Conservation (phyloP, 1,140 invertebrate genomes). For the Hycleus cichorii region DNA sequence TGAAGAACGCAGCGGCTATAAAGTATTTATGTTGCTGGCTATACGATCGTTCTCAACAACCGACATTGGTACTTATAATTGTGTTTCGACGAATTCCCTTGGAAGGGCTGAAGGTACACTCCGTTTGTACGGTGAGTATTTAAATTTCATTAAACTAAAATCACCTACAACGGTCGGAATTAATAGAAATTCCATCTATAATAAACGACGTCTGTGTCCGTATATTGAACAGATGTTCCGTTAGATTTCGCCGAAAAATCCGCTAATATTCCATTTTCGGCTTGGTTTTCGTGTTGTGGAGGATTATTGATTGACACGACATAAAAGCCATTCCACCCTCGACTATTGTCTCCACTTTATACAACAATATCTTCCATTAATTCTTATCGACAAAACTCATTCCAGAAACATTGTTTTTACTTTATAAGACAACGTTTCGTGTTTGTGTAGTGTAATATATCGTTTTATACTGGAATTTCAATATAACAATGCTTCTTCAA, state of each 20-base stretch:
- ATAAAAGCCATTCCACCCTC: no score
- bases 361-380: neutral
- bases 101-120: conserved; percentile 79
- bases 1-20: conserved; percentile 71
- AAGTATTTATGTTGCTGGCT: conserved; percentile 73
- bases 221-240: no score
- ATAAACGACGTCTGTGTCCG: no score
- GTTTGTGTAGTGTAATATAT: conserved; percentile 12
- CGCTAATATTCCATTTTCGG: no score
- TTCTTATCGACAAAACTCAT: neutral
- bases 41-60: conserved; percentile 68
- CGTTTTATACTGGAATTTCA: conserved; percentile 12
- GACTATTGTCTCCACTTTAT: no score
- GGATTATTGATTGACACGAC: neutral
- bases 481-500: conserved; percentile 4
- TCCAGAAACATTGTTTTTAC: neutral
- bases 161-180: no score
- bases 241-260: no score
- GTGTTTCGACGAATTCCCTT: conserved; percentile 82
- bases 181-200: no score
- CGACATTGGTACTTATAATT: conserved; percentile 85
- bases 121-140: conserved; percentile 73
- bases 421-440: conserved; percentile 1
- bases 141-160: neutral
- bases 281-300: neutral